These are phyloP conservation scores for Daubentonia madagascariensis DNA, from an alignment of 2,113 vertebrate species.

Conservation along the genomic window DNA sequence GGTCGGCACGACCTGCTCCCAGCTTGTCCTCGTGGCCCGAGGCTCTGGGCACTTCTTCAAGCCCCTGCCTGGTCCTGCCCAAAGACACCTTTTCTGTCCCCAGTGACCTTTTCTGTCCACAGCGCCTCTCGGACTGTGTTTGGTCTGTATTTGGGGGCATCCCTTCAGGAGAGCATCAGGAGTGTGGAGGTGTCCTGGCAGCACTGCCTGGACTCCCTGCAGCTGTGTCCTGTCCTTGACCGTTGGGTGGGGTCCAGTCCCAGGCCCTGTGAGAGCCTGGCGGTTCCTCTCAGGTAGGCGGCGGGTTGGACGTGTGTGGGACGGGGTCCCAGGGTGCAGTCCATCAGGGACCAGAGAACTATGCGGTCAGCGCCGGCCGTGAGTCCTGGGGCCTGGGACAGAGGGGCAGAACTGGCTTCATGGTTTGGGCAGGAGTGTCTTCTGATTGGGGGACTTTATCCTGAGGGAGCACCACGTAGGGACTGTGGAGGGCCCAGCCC, in stretches of 20 bases:
- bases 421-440: not conserved
- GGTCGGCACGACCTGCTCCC: not conserved
- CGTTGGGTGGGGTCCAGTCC: not conserved
- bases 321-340: not conserved
- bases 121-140: not conserved
- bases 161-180: not conserved
- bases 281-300: not conserved
- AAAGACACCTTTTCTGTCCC: not conserved
- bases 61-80: not conserved
- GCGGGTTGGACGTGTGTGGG: not conserved
- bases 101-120: too few species aligned
- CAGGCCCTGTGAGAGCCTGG: not conserved
- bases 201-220: too few species aligned
- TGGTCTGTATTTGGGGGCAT: not conserved
- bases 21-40: not conserved
- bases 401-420: not conserved
- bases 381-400: not conserved
- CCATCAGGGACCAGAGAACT: not conserved
- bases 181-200: not conserved
- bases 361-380: not conserved
- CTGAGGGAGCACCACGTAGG: fast-evolving
- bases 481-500: not conserved
- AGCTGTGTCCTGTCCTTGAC: not conserved
- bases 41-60: not conserved
- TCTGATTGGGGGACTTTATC: not conserved